Percentiles rank a stretch among this genome's conserved stretches.
Conservation (phyloP, 2,888 invertebrate genomes). For the Leptothorax acervorum region DNA sequence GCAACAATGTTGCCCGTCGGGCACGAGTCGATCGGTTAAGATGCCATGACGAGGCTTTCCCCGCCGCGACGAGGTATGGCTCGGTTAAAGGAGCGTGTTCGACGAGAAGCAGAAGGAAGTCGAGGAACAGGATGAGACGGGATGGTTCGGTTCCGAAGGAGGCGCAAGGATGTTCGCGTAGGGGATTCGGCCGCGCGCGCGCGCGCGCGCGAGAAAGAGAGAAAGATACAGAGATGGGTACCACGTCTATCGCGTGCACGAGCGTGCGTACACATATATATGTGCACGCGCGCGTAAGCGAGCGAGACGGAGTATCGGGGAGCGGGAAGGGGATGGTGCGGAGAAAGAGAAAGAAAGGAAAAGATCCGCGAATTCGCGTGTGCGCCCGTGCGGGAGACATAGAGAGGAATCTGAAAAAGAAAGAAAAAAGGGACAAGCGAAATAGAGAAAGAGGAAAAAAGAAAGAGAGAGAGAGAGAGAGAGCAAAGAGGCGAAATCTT, state of each 20-base stretch:
- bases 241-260: constrained; percentile 35
- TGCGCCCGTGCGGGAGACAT: constrained; percentile 45
- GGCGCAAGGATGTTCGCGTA: constrained; percentile 58
- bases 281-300: constrained; percentile 9
- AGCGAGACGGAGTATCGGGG: constrained; percentile 47
- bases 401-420: constrained; percentile 50
- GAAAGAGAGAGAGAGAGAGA: constrained; percentile 13
- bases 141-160: constrained; percentile 61
- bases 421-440: constrained; percentile 41
- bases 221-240: constrained; percentile 42
- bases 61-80: constrained; percentile 46
- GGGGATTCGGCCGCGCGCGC: constrained; percentile 49
- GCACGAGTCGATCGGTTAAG: constrained; percentile 59
- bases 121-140: constrained; percentile 54
- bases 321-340: constrained; percentile 7
- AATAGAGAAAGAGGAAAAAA: not conserved
- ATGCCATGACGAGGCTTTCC: constrained; percentile 66
- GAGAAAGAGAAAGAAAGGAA: constrained; percentile 46
- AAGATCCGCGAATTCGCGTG: constrained; percentile 54
- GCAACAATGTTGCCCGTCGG: constrained; percentile 52
- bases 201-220: constrained; percentile 40
- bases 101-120: constrained; percentile 48
- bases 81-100: constrained; percentile 49
- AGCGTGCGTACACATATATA: constrained; percentile 7
- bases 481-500: constrained; percentile 43